phyloP scores from a whole-genome alignment of 2,888 invertebrate species.

The Artemia sinica region DNA sequence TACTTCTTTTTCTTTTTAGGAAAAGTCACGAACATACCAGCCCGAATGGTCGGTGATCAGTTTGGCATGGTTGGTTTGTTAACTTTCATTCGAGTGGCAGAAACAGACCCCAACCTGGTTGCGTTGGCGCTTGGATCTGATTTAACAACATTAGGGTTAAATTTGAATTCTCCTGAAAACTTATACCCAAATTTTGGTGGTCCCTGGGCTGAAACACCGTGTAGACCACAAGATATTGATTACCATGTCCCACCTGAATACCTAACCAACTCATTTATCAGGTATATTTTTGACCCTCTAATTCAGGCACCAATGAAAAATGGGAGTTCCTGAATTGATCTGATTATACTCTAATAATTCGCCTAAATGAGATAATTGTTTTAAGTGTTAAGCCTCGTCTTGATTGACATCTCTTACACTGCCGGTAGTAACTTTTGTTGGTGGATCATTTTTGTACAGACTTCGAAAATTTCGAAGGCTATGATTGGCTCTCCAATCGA shows the following conservation, averaged over 20 bases:
- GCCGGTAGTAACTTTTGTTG: too few species aligned
- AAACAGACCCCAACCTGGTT: conserved; percentile 89
- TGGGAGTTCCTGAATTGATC: too few species aligned
- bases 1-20: conserved; percentile 39
- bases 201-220: conserved; percentile 94
- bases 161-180: conserved; percentile 94
- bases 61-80: conserved; percentile 97
- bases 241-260: conserved; percentile 97
- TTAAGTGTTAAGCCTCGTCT: too few species aligned
- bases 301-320: too few species aligned
- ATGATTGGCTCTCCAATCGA: too few species aligned
- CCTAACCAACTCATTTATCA: conserved; percentile 85
- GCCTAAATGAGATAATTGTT: too few species aligned
- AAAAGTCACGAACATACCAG: conserved; percentile 93
- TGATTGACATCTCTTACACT: too few species aligned
- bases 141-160: conserved; percentile 89
- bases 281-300: conserved; percentile 32
- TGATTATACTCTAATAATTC: too few species aligned
- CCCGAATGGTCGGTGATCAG: conserved; percentile 96
- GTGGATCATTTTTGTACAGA: too few species aligned
- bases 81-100: conserved; percentile 93
- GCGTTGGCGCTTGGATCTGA: conserved; percentile 93
- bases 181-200: conserved; percentile 96
- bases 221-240: conserved; percentile 96
- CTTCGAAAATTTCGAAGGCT: too few species aligned